Evolutionary conservation across 2,888 invertebrate species (phyloP), one percentile per base, ranked within the genome.

Genomic region (Trichacis sp.): DNA sequence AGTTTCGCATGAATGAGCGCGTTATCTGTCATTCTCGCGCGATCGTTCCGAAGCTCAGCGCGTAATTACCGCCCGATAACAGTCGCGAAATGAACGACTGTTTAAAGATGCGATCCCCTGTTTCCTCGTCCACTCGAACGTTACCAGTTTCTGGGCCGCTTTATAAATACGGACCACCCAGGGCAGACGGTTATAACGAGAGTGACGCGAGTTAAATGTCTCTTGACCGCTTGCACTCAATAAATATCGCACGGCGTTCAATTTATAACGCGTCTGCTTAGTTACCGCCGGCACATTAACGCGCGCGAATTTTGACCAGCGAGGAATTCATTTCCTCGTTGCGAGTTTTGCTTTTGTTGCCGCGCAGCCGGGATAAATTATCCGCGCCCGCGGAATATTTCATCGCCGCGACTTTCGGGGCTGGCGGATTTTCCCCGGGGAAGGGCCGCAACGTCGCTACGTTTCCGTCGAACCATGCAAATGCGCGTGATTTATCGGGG

Each of bases 81-180:
- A 53, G 50, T 52, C 42, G 17, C n/a, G 14, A 42, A 56, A 61
- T 38, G 55, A 50, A 52, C 38, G 53, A 57, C 51, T 53, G 53
- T 57, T 47, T 33, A 56, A 59, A 52, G 47, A 47, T 14, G 38
- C 59, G 8, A 14, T 15, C 48, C 48, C 52, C 46, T 11, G 30
- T 17, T 50, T 12, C 48, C 59, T 62, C 62, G 57, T 61, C 53
- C 54, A 30, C 18, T 42, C 36, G 14, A 49, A 52, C 46, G 20
- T 58, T 57, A 58, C 61, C 54, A 47, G 61, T 55, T 61, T 59
- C 17, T n/a, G n/a, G n/a, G n/a, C n/a, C n/a, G n/a, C n/a, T n/a
- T n/a, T 79, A 77, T 78, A 78, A 76, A 77, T 74, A 69, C 54
- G 69, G 78, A 74, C 78, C 78, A 78, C 81, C 77, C 80, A 71